These are phyloP conservation scores for Nylanderia fulva DNA, from an alignment of 1,140 invertebrate species.

Conservation along the genomic window DNA sequence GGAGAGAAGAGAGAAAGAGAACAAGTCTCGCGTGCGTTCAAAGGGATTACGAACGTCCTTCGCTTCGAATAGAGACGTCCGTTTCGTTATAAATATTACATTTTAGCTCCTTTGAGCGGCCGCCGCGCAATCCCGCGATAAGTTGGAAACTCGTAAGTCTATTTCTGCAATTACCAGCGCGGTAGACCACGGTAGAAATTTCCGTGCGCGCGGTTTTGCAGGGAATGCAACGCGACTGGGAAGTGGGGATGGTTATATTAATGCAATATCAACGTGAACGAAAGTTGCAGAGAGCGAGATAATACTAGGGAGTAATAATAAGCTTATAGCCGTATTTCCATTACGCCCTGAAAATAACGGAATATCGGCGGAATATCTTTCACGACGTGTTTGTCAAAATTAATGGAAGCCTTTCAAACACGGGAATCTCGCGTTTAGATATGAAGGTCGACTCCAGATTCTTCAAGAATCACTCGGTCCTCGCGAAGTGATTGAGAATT, in stretches of 20 bases:
- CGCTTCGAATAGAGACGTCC: neutral
- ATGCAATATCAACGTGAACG: constrained; percentile 3
- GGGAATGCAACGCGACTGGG: neutral
- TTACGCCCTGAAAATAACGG: constrained; percentile 5
- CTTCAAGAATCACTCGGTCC: neutral
- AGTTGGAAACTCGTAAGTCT: constrained; percentile 33
- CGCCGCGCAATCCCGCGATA: neutral
- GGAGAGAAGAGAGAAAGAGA: too few species aligned
- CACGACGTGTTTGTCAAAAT: neutral
- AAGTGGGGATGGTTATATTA: constrained; percentile 29
- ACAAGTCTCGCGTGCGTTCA: neutral
- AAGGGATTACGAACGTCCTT: constrained; percentile 6
- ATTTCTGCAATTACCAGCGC: constrained; percentile 20
- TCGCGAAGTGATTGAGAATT: too few species aligned
- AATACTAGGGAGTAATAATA: neutral
- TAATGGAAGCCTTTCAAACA: neutral
- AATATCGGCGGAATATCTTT: neutral
- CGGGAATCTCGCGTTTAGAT: neutral
- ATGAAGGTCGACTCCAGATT: neutral
- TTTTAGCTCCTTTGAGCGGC: neutral
- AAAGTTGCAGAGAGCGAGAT: constrained; percentile 4
- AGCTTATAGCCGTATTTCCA: neutral
- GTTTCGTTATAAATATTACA: constrained; percentile 6
- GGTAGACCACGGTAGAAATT: constrained; percentile 6
- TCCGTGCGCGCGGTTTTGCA: constrained; percentile 31